Conservation (phyloP, 2,888 invertebrate species). For the Phyllotreta striolata region DNA sequence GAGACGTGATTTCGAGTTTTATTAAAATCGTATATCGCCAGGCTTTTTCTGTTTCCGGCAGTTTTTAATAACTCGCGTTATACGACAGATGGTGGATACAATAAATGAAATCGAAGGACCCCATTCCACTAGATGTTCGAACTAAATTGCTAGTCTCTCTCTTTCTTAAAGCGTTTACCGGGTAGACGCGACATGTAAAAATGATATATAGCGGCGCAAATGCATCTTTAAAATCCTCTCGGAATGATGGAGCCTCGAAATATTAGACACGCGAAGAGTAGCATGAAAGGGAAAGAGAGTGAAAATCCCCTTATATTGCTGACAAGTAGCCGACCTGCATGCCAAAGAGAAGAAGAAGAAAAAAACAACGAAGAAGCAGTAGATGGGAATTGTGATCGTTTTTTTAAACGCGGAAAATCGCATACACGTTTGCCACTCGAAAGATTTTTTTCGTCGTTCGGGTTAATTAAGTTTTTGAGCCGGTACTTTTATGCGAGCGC, state of each 20-base stretch:
- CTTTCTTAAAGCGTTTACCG: too few relatives aligned
- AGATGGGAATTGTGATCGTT: background rate
- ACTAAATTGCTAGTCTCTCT: background rate
- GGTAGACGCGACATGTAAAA: conserved; percentile 9
- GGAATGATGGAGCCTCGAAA: conserved; percentile 16
- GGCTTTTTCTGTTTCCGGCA: too few relatives aligned
- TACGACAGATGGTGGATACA: too few relatives aligned
- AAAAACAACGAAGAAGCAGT: background rate
- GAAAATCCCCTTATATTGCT: conserved; percentile 15
- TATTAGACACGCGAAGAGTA: conserved; percentile 17
- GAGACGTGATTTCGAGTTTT: conserved; percentile 10
- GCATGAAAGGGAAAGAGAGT: conserved; percentile 11
- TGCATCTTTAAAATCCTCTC: conserved; percentile 28
- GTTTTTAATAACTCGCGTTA: too few relatives aligned
- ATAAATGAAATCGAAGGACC: too few relatives aligned
- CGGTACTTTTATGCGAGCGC: too few relatives aligned
- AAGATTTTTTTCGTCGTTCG: too few relatives aligned
- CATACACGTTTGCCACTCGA: too few relatives aligned
- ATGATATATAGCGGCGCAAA: conserved; percentile 18
- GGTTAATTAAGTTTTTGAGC: too few relatives aligned
- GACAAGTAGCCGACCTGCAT: conserved; percentile 17
- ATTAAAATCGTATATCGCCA: conserved; percentile 16
- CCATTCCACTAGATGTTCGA: too few relatives aligned
- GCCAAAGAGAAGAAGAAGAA: conserved; percentile 6
- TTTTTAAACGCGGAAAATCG: too few relatives aligned